Percentiles rank a stretch among this genome's conserved stretches.
Conservation (phyloP, 2,113 vertebrate species). For the Okapia johnstoni region DNA sequence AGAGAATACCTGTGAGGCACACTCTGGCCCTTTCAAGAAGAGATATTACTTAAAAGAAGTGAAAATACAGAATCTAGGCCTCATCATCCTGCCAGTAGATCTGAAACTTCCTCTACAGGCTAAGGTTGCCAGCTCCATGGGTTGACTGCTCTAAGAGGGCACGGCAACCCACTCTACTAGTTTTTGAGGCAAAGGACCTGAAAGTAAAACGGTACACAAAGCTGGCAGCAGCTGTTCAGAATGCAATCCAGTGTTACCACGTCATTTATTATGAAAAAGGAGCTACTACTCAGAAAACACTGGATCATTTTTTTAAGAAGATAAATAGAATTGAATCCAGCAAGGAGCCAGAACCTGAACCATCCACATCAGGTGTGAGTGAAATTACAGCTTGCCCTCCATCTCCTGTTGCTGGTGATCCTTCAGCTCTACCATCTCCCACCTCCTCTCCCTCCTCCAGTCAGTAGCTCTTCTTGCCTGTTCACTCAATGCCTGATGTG, state of each 20-base stretch:
- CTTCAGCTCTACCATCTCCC: not conserved
- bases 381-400: not conserved
- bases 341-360: not conserved
- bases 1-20: not conserved
- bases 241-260: not conserved
- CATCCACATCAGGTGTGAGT: not conserved
- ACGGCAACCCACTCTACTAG: not conserved
- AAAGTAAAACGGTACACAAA: not conserved
- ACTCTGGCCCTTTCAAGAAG: conserved; percentile 48
- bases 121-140: not conserved
- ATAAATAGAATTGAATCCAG: not conserved
- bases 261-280: not conserved
- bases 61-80: not conserved
- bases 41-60: not conserved
- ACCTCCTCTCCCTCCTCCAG: not conserved
- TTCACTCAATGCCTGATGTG: not conserved
- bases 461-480: not conserved
- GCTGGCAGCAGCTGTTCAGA: not conserved
- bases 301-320: not conserved
- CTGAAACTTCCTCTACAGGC: not conserved
- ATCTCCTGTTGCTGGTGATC: not conserved
- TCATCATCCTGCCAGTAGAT: not conserved
- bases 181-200: not conserved
- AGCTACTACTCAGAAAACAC: not conserved
- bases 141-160: not conserved